Percentiles rank a stretch among this genome's conserved stretches.
These are phyloP conservation scores for Dastarcus helophoroides DNA, from an alignment of 2,888 invertebrate species.

Conservation along the genomic window DNA sequence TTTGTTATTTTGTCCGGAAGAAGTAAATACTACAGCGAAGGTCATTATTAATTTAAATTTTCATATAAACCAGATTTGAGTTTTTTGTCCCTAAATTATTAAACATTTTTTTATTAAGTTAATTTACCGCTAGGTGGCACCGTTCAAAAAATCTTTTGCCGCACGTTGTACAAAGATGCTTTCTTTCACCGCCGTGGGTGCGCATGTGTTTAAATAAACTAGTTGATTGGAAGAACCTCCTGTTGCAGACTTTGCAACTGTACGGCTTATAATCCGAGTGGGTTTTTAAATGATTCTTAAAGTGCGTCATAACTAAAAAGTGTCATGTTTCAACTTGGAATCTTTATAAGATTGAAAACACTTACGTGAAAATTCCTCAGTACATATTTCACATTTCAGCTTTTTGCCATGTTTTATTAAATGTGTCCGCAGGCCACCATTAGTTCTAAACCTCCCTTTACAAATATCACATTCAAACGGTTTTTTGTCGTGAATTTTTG, in stretches of 20 bases:
- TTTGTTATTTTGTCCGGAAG: too few relatives aligned
- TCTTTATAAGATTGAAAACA: too few relatives aligned
- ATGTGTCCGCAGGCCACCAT: constrained; percentile 25
- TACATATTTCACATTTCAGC: constrained; percentile 28
- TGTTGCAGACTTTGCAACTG: constrained; percentile 27
- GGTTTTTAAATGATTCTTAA: constrained; percentile 23
- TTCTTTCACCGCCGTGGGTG: constrained; percentile 28
- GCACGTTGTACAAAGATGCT: constrained; percentile 30
- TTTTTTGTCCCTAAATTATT: too few relatives aligned
- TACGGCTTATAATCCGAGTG: constrained; percentile 28
- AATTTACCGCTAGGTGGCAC: constrained; percentile 27
- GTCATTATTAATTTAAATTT: too few relatives aligned
- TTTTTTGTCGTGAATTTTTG: background rate
- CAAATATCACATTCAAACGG: constrained; percentile 21
- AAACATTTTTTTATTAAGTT: background rate
- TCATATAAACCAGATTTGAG: too few relatives aligned
- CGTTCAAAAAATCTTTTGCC: constrained; percentile 30
- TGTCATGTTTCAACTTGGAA: background rate
- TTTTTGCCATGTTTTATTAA: constrained; percentile 26
- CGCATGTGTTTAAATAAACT: constrained; percentile 29
- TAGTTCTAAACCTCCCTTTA: constrained; percentile 23
- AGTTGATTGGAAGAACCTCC: constrained; percentile 23
- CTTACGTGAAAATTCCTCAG: constrained; percentile 28
- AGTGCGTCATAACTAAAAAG: constrained; percentile 23
- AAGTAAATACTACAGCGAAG: too few relatives aligned